Evolutionary conservation across 2,888 invertebrate species (phyloP).

Genomic region (Blomia tropicalis): DNA sequence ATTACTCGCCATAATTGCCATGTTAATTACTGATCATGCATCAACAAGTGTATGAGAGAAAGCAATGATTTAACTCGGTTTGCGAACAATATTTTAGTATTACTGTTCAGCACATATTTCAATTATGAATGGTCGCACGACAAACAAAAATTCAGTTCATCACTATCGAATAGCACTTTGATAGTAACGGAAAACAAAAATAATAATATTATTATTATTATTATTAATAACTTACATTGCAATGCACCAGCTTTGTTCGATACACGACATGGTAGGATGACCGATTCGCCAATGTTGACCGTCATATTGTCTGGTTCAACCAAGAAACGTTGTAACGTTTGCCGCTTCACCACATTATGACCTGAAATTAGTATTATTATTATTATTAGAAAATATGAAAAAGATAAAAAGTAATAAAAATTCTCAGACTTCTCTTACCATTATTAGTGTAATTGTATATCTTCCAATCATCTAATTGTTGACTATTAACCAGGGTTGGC

Average conservation of each 20-base stretch:
- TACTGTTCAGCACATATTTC: neutral
- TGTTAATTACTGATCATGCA: conserved; percentile 10
- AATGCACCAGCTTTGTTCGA: conserved; percentile 70
- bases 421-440: too few relatives aligned
- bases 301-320: conserved; percentile 81
- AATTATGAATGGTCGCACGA: neutral
- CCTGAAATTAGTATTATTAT: too few relatives aligned
- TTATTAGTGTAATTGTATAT: too few relatives aligned
- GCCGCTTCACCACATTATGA: neutral
- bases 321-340: conserved; percentile 55
- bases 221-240: conserved; percentile 40
- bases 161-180: neutral
- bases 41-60: too few relatives aligned
- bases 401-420: too few relatives aligned
- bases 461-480: too few relatives aligned
- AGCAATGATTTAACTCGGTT: too few relatives aligned
- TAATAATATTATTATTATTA: neutral
- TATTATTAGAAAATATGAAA: too few relatives aligned
- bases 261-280: conserved; percentile 73
- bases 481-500: too few relatives aligned
- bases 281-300: conserved; percentile 68
- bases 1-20: conserved; percentile 11
- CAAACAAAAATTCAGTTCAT: neutral
- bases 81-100: neutral
- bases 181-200: neutral